Conservation (phyloP, 2,888 invertebrate genomes). For the Serripes groenlandicus region DNA sequence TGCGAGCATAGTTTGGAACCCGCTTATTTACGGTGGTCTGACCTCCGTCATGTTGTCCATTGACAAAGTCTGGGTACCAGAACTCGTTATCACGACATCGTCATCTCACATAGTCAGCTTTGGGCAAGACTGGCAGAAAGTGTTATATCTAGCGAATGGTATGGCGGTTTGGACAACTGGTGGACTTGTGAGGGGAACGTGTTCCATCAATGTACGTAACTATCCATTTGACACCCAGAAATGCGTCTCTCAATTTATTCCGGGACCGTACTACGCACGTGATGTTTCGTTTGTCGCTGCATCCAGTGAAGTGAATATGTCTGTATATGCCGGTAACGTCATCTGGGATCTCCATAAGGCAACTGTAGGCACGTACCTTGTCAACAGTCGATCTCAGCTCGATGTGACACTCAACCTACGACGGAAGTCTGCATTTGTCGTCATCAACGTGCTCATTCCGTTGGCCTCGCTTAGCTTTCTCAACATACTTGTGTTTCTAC, state of each 20-base stretch:
- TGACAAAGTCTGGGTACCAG: slow-evolving; percentile 60
- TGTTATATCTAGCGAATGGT: slow-evolving; percentile 40
- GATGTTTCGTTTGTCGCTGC: slow-evolving; percentile 25
- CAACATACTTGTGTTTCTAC: slow-evolving; percentile 58
- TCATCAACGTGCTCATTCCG: slow-evolving; percentile 60
- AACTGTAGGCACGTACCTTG: neutral
- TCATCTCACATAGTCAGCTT: slow-evolving; percentile 54
- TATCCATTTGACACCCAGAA: slow-evolving; percentile 64
- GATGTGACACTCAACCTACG: neutral
- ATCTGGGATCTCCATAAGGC: slow-evolving; percentile 6
- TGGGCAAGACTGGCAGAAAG: slow-evolving; percentile 57
- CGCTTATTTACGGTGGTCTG: slow-evolving; percentile 22
- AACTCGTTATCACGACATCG: slow-evolving; percentile 58
- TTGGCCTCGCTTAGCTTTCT: slow-evolving; percentile 59
- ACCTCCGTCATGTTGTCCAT: slow-evolving; percentile 15
- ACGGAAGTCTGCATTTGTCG: slow-evolving; percentile 35
- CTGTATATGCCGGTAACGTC: slow-evolving; percentile 7
- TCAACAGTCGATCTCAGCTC: slow-evolving; percentile 12
- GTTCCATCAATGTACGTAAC: slow-evolving; percentile 55
- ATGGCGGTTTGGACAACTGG: slow-evolving; percentile 50
- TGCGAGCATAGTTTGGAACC: slow-evolving; percentile 38
- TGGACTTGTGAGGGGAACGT: slow-evolving; percentile 51
- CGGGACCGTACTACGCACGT: slow-evolving; percentile 47
- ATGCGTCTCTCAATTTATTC: slow-evolving; percentile 48
- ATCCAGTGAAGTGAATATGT: slow-evolving; percentile 13